A percentile compares a stretch with the other conserved stretches of the same genome.
These are phyloP conservation scores for Pangasius krempfi DNA, from an alignment of 2,797 vertebrate genomes.

Conservation along the genomic window DNA sequence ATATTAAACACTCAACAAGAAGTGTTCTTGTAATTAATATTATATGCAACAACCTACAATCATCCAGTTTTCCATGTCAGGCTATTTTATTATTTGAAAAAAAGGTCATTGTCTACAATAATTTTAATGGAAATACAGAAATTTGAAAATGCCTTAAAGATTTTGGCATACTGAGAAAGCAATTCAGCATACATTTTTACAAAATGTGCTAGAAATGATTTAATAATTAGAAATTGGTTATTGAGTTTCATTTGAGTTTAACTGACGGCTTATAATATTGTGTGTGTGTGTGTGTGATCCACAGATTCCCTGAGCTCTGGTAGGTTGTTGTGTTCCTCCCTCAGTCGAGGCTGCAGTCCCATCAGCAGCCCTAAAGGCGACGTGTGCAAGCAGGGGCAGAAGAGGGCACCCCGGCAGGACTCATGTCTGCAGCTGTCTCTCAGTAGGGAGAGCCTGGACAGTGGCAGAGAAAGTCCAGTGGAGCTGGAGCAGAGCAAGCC, in stretches of 20 bases:
- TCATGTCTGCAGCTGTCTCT: slow-evolving; percentile 86
- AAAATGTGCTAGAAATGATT: neutral
- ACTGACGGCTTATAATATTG: neutral
- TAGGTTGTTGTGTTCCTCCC: slow-evolving; percentile 84
- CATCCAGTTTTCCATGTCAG: neutral
- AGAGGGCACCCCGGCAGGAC: slow-evolving; percentile 87
- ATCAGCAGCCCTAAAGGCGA: slow-evolving; percentile 85
- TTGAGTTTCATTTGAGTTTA: neutral
- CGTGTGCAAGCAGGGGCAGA: slow-evolving; percentile 82
- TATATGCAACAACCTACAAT: neutral
- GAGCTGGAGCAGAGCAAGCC: slow-evolving; percentile 76
- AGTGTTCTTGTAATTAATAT: neutral
- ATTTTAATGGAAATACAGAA: neutral
- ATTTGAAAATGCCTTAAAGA: neutral
- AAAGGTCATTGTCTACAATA: neutral
- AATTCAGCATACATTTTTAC: neutral
- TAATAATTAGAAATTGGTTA: neutral
- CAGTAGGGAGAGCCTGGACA: slow-evolving; percentile 91
- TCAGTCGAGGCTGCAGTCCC: slow-evolving; percentile 88
- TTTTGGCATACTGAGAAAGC: neutral
- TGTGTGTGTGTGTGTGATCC: slow-evolving; percentile 25
- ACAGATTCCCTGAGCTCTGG: slow-evolving; percentile 86
- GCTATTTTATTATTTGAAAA: neutral
- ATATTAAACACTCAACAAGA: neutral
- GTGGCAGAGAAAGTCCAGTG: slow-evolving; percentile 75